Conservation (phyloP, 2,113 vertebrate species). For the Zosterops pallidus region DNA sequence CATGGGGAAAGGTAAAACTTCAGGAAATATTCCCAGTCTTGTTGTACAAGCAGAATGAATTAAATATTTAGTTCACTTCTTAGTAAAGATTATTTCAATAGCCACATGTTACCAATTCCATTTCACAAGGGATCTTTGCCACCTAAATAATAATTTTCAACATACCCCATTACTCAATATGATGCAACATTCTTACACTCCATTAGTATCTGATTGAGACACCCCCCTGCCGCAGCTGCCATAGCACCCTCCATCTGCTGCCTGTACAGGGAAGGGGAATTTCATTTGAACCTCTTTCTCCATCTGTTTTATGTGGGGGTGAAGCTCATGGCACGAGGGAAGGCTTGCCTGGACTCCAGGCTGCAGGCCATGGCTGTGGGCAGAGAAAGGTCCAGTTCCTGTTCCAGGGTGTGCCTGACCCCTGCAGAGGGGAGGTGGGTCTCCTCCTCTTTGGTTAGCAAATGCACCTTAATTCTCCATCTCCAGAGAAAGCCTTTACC, state of each 20-base stretch:
- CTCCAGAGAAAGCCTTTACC: background rate
- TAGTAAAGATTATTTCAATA: background rate
- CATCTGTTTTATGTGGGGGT: background rate
- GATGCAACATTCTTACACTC: background rate
- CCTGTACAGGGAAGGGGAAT: background rate
- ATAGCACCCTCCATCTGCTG: background rate
- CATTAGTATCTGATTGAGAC: background rate
- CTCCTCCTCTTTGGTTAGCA: background rate
- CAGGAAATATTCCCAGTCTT: background rate
- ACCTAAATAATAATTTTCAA: background rate
- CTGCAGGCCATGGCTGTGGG: background rate
- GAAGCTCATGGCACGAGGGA: accelerated
- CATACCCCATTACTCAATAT: slow-evolving; percentile 29
- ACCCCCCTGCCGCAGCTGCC: background rate
- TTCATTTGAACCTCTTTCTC: background rate
- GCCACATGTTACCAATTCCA: background rate
- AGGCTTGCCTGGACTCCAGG: background rate
- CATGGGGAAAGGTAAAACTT: background rate
- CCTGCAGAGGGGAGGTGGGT: background rate
- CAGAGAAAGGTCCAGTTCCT: background rate
- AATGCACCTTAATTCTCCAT: background rate
- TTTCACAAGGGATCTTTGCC: background rate
- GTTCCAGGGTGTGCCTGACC: too few species aligned
- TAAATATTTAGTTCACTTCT: background rate
- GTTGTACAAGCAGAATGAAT: background rate